A percentile compares a stretch with the other conserved stretches of the same genome.
These are phyloP conservation scores for Idris sp. DNA, from an alignment of 1,140 invertebrate species.

Conservation along the genomic window DNA sequence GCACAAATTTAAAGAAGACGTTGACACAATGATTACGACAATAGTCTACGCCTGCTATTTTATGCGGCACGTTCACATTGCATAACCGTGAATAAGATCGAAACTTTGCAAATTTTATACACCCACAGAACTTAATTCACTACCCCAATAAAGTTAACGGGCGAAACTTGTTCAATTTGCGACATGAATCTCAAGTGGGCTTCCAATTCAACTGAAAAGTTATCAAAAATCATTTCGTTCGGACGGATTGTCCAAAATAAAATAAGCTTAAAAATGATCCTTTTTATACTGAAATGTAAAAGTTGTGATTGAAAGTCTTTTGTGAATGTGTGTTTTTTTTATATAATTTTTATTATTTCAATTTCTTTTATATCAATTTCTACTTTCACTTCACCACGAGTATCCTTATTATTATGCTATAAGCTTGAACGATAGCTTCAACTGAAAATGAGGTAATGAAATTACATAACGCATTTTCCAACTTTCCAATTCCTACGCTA, in stretches of 20 bases:
- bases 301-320: too few species aligned
- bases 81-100: conserved; percentile 59
- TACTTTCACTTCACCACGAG: too few species aligned
- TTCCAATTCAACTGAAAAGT: conserved; percentile 25
- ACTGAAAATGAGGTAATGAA: neutral
- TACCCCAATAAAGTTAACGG: conserved; percentile 62
- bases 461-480: conserved; percentile 2
- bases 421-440: too few species aligned
- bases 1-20: conserved; percentile 46
- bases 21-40: conserved; percentile 55
- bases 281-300: too few species aligned
- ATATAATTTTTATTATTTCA: too few species aligned
- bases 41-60: conserved; percentile 33
- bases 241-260: too few species aligned
- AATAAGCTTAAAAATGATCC: too few species aligned
- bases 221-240: conserved; percentile 42
- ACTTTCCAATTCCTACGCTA: conserved; percentile 13
- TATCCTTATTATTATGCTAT: too few species aligned
- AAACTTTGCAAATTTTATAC: conserved; percentile 63
- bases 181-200: conserved; percentile 56
- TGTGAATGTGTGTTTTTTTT: too few species aligned
- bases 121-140: conserved; percentile 62
- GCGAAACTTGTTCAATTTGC: conserved; percentile 57
- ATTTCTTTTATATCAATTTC: too few species aligned
- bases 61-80: conserved; percentile 49